Base-by-base conservation (phyloP, 2,888 invertebrate species). In the Ochropacha duplaris region DNA sequence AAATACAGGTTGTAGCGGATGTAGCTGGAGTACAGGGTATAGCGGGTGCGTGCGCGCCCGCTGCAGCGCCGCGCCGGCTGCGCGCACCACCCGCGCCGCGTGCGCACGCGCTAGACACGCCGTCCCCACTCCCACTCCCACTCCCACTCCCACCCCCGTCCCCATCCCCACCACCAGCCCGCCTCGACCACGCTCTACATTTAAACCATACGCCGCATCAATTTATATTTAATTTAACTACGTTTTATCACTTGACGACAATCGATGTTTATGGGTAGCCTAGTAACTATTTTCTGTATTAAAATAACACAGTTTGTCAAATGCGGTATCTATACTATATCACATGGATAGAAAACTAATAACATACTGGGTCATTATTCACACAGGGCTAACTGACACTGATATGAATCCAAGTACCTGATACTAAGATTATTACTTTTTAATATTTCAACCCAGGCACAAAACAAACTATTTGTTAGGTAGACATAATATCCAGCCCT, bases 31-130 rank as follows among this genome's bases (percentile, higher is more conserved):
- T 65, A 36, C 69, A 69, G 62, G 69, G 74, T 60, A 68, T 55
- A 50, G 72, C 72, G 57, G 36, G 36, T n/a, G 36, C 36, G 36
- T n/a, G 36, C 36, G 36, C 36, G 71, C 72, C 34, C 71, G 72
- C 59, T 69, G 71, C 72, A 71, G 71, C 70, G 68, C 74, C 57
- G 71, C 76, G 69, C 74, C 57, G 64, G 74, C 66, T 61, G 67
- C 71, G 59, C 80, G 76, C 65, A 69, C 61, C 58, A 59, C 65
- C 64, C 60, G 61, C 65, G 61, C 65, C 56, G 52, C 52, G 50
- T 62, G 60, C 65, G 65, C 69, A 56, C 55, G 59, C 68, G 59
- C 31, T 1, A 12, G 1, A 12, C 31, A 11, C 31, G 11, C 31
- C 4, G 4, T 12, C 11, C 11, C 12, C 31, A 12, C 31, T 12